Conservation (phyloP, 2,113 vertebrate species). For the Euleptes europaea region DNA sequence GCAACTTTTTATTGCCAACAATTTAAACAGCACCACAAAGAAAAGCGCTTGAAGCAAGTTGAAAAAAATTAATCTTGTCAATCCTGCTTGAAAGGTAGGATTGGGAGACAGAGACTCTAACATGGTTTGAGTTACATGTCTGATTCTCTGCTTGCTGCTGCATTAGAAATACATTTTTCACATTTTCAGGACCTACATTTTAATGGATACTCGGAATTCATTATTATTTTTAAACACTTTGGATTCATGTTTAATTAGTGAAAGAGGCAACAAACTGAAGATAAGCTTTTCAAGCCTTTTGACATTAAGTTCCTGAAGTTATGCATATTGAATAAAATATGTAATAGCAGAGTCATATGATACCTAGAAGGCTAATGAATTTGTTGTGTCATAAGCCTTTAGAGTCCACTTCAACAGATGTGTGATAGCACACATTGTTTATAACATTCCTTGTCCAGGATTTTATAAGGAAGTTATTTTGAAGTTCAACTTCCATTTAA, state of each 20-base stretch:
- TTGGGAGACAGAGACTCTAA: not conserved
- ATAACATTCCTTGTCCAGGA: not conserved
- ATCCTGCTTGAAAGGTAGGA: constrained; percentile 8
- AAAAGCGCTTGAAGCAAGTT: constrained; percentile 20
- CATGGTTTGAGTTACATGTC: constrained; percentile 31
- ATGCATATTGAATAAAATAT: not conserved
- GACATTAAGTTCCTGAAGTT: not conserved
- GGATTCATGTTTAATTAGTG: not conserved
- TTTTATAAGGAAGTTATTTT: not conserved
- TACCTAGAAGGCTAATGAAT: too few species aligned
- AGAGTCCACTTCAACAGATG: too few species aligned
- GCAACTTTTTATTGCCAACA: constrained; percentile 54
- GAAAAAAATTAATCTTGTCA: constrained; percentile 18
- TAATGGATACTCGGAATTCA: not conserved
- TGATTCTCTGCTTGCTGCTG: not conserved
- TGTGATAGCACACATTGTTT: not conserved
- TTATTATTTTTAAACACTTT: not conserved
- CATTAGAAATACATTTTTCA: not conserved
- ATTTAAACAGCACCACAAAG: constrained; percentile 55
- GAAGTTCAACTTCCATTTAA: not conserved
- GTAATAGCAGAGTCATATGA: not conserved
- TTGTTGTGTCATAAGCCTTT: too few species aligned
- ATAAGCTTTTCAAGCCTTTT: not conserved
- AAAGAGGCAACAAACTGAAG: not conserved
- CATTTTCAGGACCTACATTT: not conserved